Evolutionary conservation across 2,888 invertebrate genomes (phyloP).

Genomic region (Nomada ruficornis): DNA sequence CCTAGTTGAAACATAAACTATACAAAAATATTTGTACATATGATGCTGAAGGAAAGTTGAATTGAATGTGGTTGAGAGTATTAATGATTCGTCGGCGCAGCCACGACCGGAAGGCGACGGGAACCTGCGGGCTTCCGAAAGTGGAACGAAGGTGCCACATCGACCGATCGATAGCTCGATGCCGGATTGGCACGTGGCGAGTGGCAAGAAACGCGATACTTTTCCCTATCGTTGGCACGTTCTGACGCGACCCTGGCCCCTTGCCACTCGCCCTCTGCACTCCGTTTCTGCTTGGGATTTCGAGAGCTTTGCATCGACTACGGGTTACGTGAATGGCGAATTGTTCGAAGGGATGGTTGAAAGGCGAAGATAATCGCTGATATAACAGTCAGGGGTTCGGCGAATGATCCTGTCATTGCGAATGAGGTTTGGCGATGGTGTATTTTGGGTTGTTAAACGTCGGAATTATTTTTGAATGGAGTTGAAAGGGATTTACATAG

Average conservation of each 20-base stretch:
- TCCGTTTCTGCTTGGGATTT: slow-evolving; percentile 19
- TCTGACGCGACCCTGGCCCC: slow-evolving; percentile 57
- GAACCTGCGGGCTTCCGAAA: slow-evolving; percentile 21
- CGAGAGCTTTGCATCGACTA: slow-evolving; percentile 14
- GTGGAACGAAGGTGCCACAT: slow-evolving; percentile 51
- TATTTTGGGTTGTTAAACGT: too few relatives aligned
- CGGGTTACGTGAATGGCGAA: neutral
- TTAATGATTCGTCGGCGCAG: neutral
- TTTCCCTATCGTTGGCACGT: slow-evolving; percentile 60
- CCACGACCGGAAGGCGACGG: slow-evolving; percentile 27
- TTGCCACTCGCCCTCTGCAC: slow-evolving; percentile 53
- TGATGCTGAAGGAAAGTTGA: too few relatives aligned
- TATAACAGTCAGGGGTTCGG: neutral
- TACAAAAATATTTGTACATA: too few relatives aligned
- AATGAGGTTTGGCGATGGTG: neutral
- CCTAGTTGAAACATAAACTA: too few relatives aligned
- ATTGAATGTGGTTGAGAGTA: neutral
- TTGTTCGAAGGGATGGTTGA: neutral
- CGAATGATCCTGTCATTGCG: neutral
- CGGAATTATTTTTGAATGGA: neutral
- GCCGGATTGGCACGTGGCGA: slow-evolving; percentile 59
- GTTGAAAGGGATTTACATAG: neutral
- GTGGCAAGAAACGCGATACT: slow-evolving; percentile 56
- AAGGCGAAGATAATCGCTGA: neutral
- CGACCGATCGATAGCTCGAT: slow-evolving; percentile 55